phyloP scores from a whole-genome alignment of 2,888 invertebrate species.

The Caenorhabditis sp. region DNA sequence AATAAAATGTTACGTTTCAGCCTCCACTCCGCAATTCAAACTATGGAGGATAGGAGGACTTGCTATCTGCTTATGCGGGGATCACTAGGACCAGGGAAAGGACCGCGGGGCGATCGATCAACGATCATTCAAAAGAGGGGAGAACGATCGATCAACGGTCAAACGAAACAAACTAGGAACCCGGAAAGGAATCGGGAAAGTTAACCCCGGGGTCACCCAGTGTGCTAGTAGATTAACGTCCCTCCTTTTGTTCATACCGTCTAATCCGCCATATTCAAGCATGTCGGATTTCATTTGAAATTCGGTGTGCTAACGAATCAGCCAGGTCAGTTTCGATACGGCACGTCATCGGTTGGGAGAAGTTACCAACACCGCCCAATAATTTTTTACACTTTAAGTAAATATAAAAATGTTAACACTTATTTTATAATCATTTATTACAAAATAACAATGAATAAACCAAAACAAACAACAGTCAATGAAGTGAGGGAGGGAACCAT shows the following conservation, averaged over 20 bases:
- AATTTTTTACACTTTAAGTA: too few relatives aligned
- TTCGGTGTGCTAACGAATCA: conserved; percentile 5
- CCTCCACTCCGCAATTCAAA: conserved; percentile 55
- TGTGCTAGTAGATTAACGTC: conserved; percentile 5
- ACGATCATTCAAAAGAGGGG: too few relatives aligned
- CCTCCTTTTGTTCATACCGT: neutral
- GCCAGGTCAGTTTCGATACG: conserved; percentile 39
- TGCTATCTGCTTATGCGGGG: conserved; percentile 26
- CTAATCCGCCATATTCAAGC: conserved; percentile 21
- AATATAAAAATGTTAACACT: too few relatives aligned
- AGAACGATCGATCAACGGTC: conserved; percentile 31
- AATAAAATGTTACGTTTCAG: conserved; percentile 57
- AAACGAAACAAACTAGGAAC: conserved; percentile 29
- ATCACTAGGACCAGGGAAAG: conserved; percentile 36
- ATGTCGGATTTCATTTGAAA: neutral
- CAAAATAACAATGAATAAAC: conserved; percentile 11
- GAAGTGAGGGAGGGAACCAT: conserved; percentile 3
- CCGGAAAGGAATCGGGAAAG: conserved; percentile 9
- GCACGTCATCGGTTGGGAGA: neutral
- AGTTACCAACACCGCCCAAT: too few relatives aligned
- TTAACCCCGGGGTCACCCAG: conserved; percentile 5
- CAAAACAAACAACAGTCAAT: neutral
- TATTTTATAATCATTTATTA: too few relatives aligned
- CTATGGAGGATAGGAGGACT: conserved; percentile 55
- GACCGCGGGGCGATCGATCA: conserved; percentile 32